phyloP scores from a whole-genome alignment of 2,797 vertebrate genomes.

The Oryzias sinensis region DNA sequence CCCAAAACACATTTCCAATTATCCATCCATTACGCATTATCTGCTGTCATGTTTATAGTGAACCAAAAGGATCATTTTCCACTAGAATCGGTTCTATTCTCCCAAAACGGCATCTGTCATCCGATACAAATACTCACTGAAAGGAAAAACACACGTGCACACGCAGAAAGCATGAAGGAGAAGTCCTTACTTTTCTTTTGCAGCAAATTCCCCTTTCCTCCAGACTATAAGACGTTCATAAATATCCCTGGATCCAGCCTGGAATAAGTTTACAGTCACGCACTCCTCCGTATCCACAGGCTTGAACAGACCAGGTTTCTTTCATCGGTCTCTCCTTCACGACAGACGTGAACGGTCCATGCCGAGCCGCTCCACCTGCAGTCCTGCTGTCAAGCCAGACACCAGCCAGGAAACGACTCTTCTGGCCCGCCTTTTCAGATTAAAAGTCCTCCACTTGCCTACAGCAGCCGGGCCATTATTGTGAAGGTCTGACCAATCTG shows the following conservation, averaged over 20 bases:
- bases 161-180: conserved; percentile 17
- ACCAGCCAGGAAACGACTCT: neutral
- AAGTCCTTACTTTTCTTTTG: conserved; percentile 75
- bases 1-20: conserved; percentile 50
- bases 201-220: conserved; percentile 58
- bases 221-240: conserved; percentile 52
- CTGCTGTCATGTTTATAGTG: no score
- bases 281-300: conserved; percentile 56
- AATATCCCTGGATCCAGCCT: conserved; percentile 60
- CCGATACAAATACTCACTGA: neutral
- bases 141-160: conserved; percentile 14
- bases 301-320: conserved; percentile 47
- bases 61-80: no score
- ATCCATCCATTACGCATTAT: conserved; percentile 57
- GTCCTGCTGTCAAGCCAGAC: conserved; percentile 35
- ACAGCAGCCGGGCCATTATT: conserved; percentile 30
- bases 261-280: conserved; percentile 22
- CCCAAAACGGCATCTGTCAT: conserved; percentile 19
- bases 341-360: conserved; percentile 74
- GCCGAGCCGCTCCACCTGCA: conserved; percentile 77
- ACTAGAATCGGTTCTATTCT: neutral
- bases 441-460: neutral
- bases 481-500: conserved; percentile 6
- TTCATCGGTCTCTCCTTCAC: conserved; percentile 62
- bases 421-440: conserved; percentile 31